A percentile compares a stretch with the other conserved stretches of the same genome.
phyloP scores from a whole-genome alignment of 2,888 invertebrate genomes.

The Lepidocyrtinus sp. region DNA sequence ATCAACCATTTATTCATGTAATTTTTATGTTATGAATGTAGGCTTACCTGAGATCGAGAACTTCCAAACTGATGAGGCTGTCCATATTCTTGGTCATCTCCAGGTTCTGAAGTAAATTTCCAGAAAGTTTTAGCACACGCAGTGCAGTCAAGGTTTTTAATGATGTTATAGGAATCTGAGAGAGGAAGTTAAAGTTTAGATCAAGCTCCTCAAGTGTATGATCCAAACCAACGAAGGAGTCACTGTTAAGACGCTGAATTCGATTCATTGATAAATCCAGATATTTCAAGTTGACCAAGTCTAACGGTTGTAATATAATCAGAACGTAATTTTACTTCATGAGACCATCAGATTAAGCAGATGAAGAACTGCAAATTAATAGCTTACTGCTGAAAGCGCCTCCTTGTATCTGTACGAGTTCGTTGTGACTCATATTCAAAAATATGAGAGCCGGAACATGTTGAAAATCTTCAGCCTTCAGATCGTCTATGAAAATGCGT shows the following conservation, averaged over 20 bases:
- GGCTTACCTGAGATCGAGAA: no score
- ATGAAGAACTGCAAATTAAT: no score
- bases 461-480: conserved; percentile 81
- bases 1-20: no score
- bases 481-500: conserved; percentile 75
- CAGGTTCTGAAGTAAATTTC: conserved; percentile 88
- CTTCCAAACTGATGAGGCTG: conserved; percentile 79
- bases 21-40: no score
- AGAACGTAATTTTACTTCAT: no score
- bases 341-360: background rate
- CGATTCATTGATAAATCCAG: conserved; percentile 85
- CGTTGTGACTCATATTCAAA: conserved; percentile 86
- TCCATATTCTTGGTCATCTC: conserved; percentile 81
- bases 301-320: no score
- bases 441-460: conserved; percentile 81
- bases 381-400: conserved; percentile 77
- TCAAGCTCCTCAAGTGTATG: conserved; percentile 85
- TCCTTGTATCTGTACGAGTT: conserved; percentile 83
- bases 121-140: conserved; percentile 84
- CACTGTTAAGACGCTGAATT: conserved; percentile 85
- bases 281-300: conserved; percentile 79
- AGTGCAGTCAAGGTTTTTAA: conserved; percentile 81
- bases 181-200: conserved; percentile 88
- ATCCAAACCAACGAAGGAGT: conserved; percentile 80
- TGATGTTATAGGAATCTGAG: conserved; percentile 85